Base-by-base conservation (phyloP, 1,140 invertebrate genomes). In the Steinernema feltiae region DNA sequence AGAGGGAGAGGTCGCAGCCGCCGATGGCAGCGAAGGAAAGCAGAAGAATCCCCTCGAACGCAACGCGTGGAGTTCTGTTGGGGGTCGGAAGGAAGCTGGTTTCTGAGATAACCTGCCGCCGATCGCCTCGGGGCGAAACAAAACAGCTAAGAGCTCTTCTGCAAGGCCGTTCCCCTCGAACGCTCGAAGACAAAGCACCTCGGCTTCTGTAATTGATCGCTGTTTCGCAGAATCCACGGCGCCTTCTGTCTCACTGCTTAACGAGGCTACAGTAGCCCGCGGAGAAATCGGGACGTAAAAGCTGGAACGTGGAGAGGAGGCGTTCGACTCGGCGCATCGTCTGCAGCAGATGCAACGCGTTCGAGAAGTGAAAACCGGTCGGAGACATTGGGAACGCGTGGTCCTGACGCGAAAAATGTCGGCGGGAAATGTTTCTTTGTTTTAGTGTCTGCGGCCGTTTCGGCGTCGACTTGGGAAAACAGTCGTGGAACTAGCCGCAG, bases 401-500 rank as follows among this genome's bases (percentile, higher is more conserved):
- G 35, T 41, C 35, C 35, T 41, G 7, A 41, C 7, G 35, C 7
- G 35, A 41, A 41, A 41, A 18, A 7, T 7, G 53, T 27, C 12
- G 7, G 7, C 3, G 53, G 53, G 12, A 63, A 63, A 27, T 63
- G 53, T 63, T 63, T 63, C 53, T 63, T 63, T 63, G 53, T 63
- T 63, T 27, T 27, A 63, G 24, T 7, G 53, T 15, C 53, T 27
- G 53, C 24, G 2, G 53, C 24, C 7, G 35, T 63, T 63, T 63
- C 3, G 24, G 53, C 12, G 7, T 3, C 53, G 53, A 12, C 53
- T n/a, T n/a, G 41, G n/a, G 53, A 21, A 63, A 18, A 63, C 53
- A 46, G 53, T 63, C 53, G 53, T 63, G 53, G 53, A 63, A 63
- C 53, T 63, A 27, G n/a, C n/a, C n/a, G n/a, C n/a, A n/a, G n/a